phyloP scores from a whole-genome alignment of 2,797 vertebrate species.

The Alosa sapidissima region DNA sequence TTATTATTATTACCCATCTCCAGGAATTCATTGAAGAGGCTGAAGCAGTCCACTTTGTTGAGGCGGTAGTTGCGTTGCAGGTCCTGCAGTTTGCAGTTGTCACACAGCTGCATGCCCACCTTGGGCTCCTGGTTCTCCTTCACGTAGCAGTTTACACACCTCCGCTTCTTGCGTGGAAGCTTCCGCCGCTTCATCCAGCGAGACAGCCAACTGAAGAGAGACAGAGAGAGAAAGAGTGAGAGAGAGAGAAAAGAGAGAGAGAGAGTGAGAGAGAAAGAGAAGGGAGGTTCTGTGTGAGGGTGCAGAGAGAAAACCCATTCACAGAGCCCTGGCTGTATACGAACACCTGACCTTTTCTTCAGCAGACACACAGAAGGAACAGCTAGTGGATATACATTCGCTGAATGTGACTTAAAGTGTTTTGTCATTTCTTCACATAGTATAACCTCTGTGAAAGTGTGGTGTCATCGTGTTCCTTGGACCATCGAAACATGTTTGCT shows the following conservation, averaged over 20 bases:
- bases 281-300: too few species aligned
- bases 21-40: slow-evolving; percentile 89
- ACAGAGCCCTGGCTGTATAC: too few species aligned
- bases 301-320: too few species aligned
- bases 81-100: slow-evolving; percentile 65
- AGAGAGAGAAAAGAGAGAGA: neutral
- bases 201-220: slow-evolving; percentile 71
- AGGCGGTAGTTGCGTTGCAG: slow-evolving; percentile 84
- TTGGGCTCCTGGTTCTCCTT: slow-evolving; percentile 53
- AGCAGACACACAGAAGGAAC: too few species aligned
- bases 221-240: neutral
- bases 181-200: slow-evolving; percentile 9
- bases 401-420: too few species aligned
- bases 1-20: slow-evolving; percentile 78
- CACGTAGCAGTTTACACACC: slow-evolving; percentile 65
- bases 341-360: too few species aligned
- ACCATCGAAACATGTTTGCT: neutral
- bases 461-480: neutral
- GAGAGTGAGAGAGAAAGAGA: too few species aligned
- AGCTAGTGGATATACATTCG: too few species aligned
- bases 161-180: slow-evolving; percentile 56
- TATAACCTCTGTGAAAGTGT: neutral
- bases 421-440: too few species aligned
- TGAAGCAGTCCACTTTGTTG: slow-evolving; percentile 75
- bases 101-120: slow-evolving; percentile 56